These are phyloP conservation scores for Rhopalosiphum padi DNA, from an alignment of 1,140 invertebrate genomes.

Conservation along the genomic window DNA sequence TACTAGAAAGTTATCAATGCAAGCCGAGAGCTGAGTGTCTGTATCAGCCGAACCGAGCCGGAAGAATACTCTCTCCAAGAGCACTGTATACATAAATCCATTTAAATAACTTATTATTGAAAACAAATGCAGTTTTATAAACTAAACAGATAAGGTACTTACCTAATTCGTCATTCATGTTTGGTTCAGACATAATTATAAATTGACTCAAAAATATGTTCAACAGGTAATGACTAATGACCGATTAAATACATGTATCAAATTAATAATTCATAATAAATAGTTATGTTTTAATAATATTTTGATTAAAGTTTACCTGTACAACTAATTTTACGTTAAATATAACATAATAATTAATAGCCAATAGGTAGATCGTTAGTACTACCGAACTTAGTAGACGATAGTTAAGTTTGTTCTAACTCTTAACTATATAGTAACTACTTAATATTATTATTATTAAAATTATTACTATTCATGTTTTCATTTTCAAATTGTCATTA, in stretches of 20 bases:
- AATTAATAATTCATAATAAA: not conserved
- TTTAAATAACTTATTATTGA: not conserved
- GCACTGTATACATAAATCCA: slow-evolving; percentile 59
- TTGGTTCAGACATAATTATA: slow-evolving; percentile 13
- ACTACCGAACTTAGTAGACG: too few species aligned
- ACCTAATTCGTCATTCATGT: slow-evolving; percentile 31
- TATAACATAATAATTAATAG: not conserved
- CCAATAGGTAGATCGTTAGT: not conserved
- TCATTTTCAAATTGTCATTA: slow-evolving; percentile 49
- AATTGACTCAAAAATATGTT: not conserved
- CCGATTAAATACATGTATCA: not conserved
- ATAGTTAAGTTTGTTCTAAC: not conserved
- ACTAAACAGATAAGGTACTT: not conserved
- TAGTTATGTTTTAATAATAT: not conserved
- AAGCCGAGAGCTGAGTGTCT: slow-evolving; percentile 85
- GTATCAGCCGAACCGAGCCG: slow-evolving; percentile 85
- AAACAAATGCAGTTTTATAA: not conserved
- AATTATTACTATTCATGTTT: not conserved
- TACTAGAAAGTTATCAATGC: slow-evolving; percentile 83
- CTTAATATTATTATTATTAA: not conserved
- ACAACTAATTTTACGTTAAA: not conserved
- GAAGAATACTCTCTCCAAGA: slow-evolving; percentile 85
- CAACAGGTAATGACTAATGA: not conserved
- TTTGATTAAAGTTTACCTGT: not conserved
- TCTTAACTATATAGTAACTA: not conserved